A percentile compares a stretch with the other conserved stretches of the same genome.
Evolutionary conservation across 1,140 invertebrate species (phyloP).

Genomic region (Marisa cornuarietis): DNA sequence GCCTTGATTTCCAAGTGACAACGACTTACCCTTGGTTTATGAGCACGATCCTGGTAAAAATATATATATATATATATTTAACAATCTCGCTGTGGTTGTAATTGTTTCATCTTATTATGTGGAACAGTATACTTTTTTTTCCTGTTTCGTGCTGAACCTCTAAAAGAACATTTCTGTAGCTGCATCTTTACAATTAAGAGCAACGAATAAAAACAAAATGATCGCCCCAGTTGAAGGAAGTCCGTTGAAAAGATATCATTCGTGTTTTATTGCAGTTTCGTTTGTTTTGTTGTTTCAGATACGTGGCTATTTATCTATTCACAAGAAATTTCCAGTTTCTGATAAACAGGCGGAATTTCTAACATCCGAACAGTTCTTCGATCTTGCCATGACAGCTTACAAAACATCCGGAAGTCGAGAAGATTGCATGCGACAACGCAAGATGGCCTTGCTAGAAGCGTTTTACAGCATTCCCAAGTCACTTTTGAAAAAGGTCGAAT

Average conservation of each 20-base stretch:
- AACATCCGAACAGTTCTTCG: not conserved
- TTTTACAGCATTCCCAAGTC: not conserved
- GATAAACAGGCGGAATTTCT: not conserved
- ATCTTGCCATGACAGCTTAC: not conserved
- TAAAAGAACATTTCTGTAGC: not conserved
- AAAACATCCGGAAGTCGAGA: not conserved
- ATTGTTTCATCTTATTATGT: not conserved
- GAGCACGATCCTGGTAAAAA: too few species aligned
- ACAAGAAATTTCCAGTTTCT: constrained; percentile 3
- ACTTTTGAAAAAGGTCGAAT: constrained; percentile 1
- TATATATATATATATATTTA: too few species aligned
- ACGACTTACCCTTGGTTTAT: too few species aligned
- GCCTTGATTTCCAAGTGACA: too few species aligned
- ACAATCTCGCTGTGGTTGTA: too few species aligned
- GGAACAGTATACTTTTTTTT: not conserved
- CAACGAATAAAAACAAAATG: not conserved
- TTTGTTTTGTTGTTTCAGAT: not conserved
- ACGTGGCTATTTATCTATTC: constrained; percentile 9
- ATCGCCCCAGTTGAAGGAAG: not conserved
- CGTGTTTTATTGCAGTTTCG: not conserved
- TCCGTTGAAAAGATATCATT: too few species aligned
- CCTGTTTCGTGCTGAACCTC: not conserved
- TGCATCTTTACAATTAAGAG: not conserved
- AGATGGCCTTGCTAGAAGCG: constrained; percentile 19
- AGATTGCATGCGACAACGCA: constrained; percentile 15